These are phyloP conservation scores for Elanoides forficatus DNA, from an alignment of 2,113 vertebrate species.

Conservation along the genomic window DNA sequence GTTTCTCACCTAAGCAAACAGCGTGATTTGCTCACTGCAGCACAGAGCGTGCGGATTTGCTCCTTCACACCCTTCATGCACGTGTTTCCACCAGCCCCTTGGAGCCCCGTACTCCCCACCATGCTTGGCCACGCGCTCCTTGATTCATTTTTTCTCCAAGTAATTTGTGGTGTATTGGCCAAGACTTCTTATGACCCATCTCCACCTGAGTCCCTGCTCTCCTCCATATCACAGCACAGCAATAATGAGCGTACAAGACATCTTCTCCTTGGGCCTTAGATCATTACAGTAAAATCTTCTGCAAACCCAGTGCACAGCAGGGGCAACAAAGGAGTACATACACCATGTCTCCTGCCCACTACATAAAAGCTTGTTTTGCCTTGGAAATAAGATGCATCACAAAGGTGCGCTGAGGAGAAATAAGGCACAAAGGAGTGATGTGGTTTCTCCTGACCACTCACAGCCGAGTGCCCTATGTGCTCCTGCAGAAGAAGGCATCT, in stretches of 20 bases:
- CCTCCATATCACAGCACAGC: background rate
- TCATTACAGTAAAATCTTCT: background rate
- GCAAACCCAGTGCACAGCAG: background rate
- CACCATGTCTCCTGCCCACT: background rate
- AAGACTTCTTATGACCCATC: background rate
- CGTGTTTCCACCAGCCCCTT: background rate
- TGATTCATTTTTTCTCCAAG: background rate
- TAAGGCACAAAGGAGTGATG: background rate
- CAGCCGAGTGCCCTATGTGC: accelerated
- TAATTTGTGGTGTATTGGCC: background rate
- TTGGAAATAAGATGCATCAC: background rate
- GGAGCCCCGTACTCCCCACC: background rate
- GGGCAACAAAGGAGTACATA: accelerated
- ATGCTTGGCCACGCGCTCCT: background rate
- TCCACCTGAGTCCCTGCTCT: background rate
- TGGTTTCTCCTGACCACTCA: background rate
- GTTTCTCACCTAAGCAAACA: background rate
- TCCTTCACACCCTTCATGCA: background rate
- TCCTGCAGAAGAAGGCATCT: background rate
- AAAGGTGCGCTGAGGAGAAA: background rate
- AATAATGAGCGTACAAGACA: background rate
- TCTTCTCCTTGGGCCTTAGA: background rate
- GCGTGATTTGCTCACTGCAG: background rate
- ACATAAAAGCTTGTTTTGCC: background rate
- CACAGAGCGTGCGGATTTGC: background rate